phyloP scores from a whole-genome alignment of 2,113 vertebrate genomes.

The Nycticryphes semicollaris region DNA sequence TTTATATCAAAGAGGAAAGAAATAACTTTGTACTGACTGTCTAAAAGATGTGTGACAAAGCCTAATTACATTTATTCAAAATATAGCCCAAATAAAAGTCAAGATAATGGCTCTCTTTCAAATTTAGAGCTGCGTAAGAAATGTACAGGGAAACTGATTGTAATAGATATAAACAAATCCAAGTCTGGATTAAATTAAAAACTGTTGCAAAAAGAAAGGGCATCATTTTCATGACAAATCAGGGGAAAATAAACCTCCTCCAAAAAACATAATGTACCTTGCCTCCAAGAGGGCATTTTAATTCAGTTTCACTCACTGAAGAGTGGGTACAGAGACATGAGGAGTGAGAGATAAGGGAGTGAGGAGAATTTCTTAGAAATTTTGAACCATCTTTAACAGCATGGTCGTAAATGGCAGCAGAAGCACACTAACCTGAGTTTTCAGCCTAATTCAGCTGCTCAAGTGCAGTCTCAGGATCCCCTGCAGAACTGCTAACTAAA shows the following conservation, averaged over 20 bases:
- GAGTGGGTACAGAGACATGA: neutral
- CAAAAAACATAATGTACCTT: neutral
- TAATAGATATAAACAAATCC: constrained; percentile 3
- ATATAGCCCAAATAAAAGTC: constrained; percentile 42
- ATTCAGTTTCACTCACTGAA: neutral
- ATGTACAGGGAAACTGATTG: neutral
- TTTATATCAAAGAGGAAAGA: constrained; percentile 31
- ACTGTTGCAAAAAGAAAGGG: neutral
- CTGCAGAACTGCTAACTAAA: neutral
- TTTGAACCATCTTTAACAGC: neutral
- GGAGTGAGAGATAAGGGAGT: neutral
- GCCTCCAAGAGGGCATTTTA: neutral
- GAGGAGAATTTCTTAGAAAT: neutral
- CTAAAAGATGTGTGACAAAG: constrained; percentile 21
- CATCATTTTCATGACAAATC: neutral
- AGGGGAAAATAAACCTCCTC: neutral
- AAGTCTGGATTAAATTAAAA: constrained; percentile 4
- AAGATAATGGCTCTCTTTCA: constrained; percentile 23
- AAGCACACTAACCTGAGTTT: neutral
- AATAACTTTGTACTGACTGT: constrained; percentile 28
- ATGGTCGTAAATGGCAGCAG: neutral
- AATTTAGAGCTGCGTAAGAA: neutral
- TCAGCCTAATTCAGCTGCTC: neutral
- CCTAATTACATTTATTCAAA: constrained; percentile 31
- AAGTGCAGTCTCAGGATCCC: neutral